phyloP scores from a whole-genome alignment of 2,888 invertebrate species.

The Malthinus seriepunctatus region DNA sequence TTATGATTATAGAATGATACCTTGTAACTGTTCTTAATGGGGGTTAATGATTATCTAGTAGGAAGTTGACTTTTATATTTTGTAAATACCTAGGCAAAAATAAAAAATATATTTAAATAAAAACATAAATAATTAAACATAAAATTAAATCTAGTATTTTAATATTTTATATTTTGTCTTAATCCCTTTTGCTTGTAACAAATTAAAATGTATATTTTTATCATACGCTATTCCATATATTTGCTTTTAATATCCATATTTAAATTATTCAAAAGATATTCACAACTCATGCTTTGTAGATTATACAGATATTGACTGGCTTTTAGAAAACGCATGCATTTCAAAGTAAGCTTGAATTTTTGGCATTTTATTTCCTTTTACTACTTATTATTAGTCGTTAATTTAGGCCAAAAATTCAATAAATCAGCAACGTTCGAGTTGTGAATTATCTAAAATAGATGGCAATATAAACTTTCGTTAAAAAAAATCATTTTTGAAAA shows the following conservation, averaged over 20 bases:
- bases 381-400: background rate
- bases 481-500: background rate
- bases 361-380: background rate
- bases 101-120: background rate
- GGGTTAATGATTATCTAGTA: no score
- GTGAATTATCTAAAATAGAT: slow-evolving; percentile 3
- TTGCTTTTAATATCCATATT: slow-evolving; percentile 17
- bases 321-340: slow-evolving; percentile 5
- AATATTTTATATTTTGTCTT: background rate
- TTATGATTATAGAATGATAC: no score
- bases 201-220: slow-evolving; percentile 4
- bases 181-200: background rate
- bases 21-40: no score
- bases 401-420: background rate
- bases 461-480: slow-evolving; percentile 2
- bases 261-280: slow-evolving; percentile 8
- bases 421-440: slow-evolving; percentile 1
- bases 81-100: no score
- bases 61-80: no score
- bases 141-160: background rate
- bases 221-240: slow-evolving; percentile 17
- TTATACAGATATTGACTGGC: slow-evolving; percentile 1
- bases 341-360: background rate
- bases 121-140: background rate
- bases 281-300: slow-evolving; percentile 13